A percentile compares a stretch with the other conserved stretches of the same genome.
These are phyloP conservation scores for Alectura lathami DNA, from an alignment of 2,113 vertebrate species.

Conservation along the genomic window DNA sequence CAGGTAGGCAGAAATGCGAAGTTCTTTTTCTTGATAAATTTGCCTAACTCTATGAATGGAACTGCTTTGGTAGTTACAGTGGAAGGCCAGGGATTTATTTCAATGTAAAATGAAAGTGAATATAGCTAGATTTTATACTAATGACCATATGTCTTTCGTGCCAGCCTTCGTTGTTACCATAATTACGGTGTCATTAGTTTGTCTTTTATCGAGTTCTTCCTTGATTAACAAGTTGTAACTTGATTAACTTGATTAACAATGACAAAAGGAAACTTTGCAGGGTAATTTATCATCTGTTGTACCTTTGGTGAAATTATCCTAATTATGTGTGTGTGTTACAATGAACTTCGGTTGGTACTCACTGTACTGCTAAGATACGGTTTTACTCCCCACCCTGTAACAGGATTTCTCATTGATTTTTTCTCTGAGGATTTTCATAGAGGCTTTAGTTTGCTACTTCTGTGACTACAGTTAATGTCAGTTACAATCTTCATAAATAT, in stretches of 20 bases:
- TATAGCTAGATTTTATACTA: slow-evolving; percentile 6
- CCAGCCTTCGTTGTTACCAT: slow-evolving; percentile 62
- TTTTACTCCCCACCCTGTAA: slow-evolving; percentile 31
- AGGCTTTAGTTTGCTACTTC: not conserved
- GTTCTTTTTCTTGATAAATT: not conserved
- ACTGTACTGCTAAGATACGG: slow-evolving; percentile 51
- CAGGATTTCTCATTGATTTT: not conserved
- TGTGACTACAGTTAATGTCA: not conserved
- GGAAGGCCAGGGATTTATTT: not conserved
- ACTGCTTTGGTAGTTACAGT: not conserved
- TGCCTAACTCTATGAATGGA: not conserved
- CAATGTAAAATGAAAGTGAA: not conserved
- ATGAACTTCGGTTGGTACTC: slow-evolving; percentile 55
- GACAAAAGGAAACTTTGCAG: slow-evolving; percentile 60
- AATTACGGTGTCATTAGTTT: slow-evolving; percentile 71
- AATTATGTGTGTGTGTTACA: slow-evolving; percentile 11
- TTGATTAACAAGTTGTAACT: slow-evolving; percentile 74
- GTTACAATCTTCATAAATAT: rapidly evolving
- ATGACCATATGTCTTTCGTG: slow-evolving; percentile 53
- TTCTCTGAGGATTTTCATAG: not conserved
- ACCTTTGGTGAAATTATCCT: slow-evolving; percentile 65
- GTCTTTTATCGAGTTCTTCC: slow-evolving; percentile 65
- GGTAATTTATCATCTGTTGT: slow-evolving; percentile 70
- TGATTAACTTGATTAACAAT: slow-evolving; percentile 70
- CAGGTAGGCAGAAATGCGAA: slow-evolving; percentile 79